These are phyloP conservation scores for Octonoba sinensis DNA, from an alignment of 2,888 invertebrate genomes.

Conservation along the genomic window DNA sequence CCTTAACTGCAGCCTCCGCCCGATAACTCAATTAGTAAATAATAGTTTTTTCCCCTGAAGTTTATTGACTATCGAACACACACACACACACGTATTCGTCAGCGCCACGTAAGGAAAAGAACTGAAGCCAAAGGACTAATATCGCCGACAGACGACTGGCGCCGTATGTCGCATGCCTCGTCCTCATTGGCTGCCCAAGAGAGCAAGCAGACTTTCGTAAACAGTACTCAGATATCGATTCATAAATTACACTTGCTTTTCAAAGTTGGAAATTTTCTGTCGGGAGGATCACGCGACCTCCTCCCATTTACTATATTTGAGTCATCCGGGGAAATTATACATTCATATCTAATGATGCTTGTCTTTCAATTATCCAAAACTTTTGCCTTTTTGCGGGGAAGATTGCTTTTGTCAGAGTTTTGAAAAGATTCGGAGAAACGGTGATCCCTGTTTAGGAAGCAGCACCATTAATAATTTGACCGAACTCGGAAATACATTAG, in stretches of 20 bases:
- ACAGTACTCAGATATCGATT: constrained; percentile 21
- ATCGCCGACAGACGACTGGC: constrained; percentile 29
- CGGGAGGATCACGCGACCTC: background rate
- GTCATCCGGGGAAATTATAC: background rate
- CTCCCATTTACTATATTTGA: background rate
- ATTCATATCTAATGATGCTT: constrained; percentile 7
- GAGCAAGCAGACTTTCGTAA: constrained; percentile 11
- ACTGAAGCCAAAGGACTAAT: constrained; percentile 14
- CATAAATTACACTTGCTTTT: constrained; percentile 16
- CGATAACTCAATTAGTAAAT: too few relatives aligned
- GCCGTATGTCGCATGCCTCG: constrained; percentile 17
- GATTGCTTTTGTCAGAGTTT: too few relatives aligned
- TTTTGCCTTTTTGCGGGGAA: too few relatives aligned
- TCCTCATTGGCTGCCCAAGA: constrained; percentile 18
- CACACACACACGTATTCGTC: too few relatives aligned
- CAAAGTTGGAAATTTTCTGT: background rate
- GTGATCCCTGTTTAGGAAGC: too few relatives aligned
- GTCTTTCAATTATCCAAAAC: background rate
- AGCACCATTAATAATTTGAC: too few relatives aligned
- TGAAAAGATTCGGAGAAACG: too few relatives aligned
- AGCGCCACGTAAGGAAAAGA: background rate
- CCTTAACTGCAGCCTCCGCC: too few relatives aligned
- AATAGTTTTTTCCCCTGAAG: too few relatives aligned
- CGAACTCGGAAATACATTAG: too few relatives aligned
- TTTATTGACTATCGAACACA: too few relatives aligned